These are phyloP conservation scores for Odontamblyopus rebecca DNA, from an alignment of 2,797 vertebrate species.

Conservation along the genomic window DNA sequence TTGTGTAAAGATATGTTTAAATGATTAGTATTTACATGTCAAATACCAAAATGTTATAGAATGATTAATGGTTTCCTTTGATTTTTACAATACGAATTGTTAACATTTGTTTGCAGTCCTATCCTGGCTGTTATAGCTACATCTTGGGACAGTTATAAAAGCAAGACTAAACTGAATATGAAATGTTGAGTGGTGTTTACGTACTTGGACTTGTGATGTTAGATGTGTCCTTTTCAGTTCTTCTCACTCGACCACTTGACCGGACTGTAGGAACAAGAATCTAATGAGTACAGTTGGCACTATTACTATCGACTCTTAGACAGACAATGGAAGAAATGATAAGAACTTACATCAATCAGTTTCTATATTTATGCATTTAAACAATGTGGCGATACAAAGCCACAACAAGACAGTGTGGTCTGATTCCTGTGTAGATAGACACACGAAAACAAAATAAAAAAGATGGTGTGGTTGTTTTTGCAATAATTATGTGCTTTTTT, in stretches of 20 bases:
- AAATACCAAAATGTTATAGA: too few species aligned
- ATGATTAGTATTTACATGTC: too few species aligned
- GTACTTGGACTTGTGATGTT: slow-evolving; percentile 69
- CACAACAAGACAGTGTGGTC: background rate
- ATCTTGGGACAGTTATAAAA: too few species aligned
- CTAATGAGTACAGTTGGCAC: slow-evolving; percentile 6
- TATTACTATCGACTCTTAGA: background rate
- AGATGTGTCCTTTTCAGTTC: slow-evolving; percentile 61
- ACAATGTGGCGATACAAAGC: slow-evolving; percentile 2
- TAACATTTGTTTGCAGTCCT: too few species aligned
- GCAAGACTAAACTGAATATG: background rate
- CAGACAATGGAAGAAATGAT: background rate
- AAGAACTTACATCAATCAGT: background rate
- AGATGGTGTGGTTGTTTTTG: background rate
- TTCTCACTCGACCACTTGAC: slow-evolving; percentile 58
- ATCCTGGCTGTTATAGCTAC: too few species aligned
- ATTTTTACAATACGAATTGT: too few species aligned
- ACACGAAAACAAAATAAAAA: too few species aligned
- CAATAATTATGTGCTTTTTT: background rate
- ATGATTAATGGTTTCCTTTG: too few species aligned
- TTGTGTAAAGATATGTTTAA: too few species aligned
- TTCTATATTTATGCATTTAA: background rate
- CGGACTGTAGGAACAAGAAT: slow-evolving; percentile 47
- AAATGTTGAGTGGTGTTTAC: slow-evolving; percentile 25
- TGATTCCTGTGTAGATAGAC: background rate